Conservation (phyloP, 1,140 invertebrate genomes). For the Meloidogyne exigua region DNA sequence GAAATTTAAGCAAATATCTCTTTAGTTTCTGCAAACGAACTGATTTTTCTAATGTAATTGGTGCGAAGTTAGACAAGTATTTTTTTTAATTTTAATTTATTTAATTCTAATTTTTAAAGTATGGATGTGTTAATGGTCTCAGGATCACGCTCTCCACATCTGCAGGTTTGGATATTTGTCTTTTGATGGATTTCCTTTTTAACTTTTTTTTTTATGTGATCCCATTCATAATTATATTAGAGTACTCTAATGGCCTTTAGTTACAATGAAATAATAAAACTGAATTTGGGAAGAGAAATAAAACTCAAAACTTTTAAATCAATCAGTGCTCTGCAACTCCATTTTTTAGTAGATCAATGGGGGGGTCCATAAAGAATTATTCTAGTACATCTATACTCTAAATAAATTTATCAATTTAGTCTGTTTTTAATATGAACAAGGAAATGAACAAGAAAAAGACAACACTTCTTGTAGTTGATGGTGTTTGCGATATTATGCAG, state of each 20-base stretch:
- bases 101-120: conserved; percentile 67
- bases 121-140: conserved; percentile 79
- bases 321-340: too few relatives aligned
- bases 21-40: conserved; percentile 58
- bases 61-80: conserved; percentile 58
- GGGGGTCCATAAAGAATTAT: too few relatives aligned
- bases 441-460: conserved; percentile 78
- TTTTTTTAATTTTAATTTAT: conserved; percentile 9
- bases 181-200: not conserved
- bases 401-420: conserved; percentile 61
- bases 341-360: too few relatives aligned
- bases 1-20: conserved; percentile 71
- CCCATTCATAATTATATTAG: too few relatives aligned
- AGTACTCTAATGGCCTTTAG: too few relatives aligned
- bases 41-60: conserved; percentile 58
- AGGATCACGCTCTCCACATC: conserved; percentile 77
- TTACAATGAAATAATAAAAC: too few relatives aligned
- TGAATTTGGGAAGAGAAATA: too few relatives aligned
- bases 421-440: conserved; percentile 73
- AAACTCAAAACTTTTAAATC: too few relatives aligned
- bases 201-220: too few relatives aligned
- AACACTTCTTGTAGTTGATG: conserved; percentile 78
- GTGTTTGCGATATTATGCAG: conserved; percentile 70
- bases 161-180: conserved; percentile 48
- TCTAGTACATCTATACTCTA: too few relatives aligned